Base-by-base conservation (phyloP, 2,888 invertebrate species). In the Caenorhabditis plicata region DNA sequence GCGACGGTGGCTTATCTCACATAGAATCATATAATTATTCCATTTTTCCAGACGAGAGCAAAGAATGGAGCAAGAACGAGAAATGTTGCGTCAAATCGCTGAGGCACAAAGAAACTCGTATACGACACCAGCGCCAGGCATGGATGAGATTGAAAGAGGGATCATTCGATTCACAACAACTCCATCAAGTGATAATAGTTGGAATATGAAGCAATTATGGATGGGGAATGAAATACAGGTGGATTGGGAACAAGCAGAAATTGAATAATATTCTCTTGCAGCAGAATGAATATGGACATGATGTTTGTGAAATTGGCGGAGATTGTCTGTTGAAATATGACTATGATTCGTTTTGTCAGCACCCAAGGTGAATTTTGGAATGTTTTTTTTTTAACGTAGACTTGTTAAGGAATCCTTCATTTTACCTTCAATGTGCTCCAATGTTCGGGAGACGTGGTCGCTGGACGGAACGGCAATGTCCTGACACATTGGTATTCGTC, bases 401-500 rank as follows among this genome's bases (percentile, higher is more conserved):
- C 25, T 32, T 19, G 45, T 52, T 27, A 31, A 66, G 62, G 29
- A 27, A 49, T 29, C 56, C 55, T 4, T 60, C 66, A n/a, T 43
- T 46, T 35, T 66, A 66, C 38, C 45, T 68, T 9, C 64, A 69
- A 57, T 69, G 69, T 43, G 58, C 65, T 40, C 69, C 69, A 31
- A 33, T 65, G 22, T 53, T 57, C 31, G 65, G 65, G 11, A 46
- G 64, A 39, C 27, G 48, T 13, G 69, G 69, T 13, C 26, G 58
- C 27, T 69, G 69, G 69, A 64, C 66, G 3, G 55, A 56, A 13
- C 11, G 69, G 26, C 43, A 49, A 23, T 69, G 69, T 49, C 69
- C 69, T 0, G 62, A 61, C 22, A 63, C 65, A 0, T 42, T 69
- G n/a, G 15, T 62, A 20, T 69, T 69, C 45, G 31, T 65, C 5